A percentile compares a stretch with the other conserved stretches of the same genome.
Evolutionary conservation across 2,888 invertebrate genomes (phyloP).

Genomic region (Ectobius pallidus): DNA sequence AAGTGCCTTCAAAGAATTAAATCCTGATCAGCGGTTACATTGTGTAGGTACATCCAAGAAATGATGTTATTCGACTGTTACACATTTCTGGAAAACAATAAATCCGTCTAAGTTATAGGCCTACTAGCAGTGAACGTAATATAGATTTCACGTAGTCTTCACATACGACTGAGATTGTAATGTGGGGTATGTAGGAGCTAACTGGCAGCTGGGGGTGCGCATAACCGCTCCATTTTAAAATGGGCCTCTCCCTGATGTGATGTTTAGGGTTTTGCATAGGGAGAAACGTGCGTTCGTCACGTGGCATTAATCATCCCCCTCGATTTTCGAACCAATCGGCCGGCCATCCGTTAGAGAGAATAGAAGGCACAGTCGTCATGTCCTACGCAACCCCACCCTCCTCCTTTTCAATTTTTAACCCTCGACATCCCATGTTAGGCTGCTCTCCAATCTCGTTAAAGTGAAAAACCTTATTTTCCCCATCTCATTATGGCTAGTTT

Average conservation of each 20-base stretch:
- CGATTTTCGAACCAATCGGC: constrained; percentile 41
- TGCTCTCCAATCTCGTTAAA: constrained; percentile 33
- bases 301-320: constrained; percentile 41
- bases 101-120: no score
- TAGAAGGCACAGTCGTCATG: background rate
- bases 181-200: constrained; percentile 11
- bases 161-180: constrained; percentile 16
- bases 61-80: no score
- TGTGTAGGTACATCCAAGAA: no score
- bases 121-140: no score
- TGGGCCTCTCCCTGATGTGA: constrained; percentile 14
- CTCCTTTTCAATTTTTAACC: background rate
- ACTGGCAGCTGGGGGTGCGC: background rate
- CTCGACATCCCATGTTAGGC: background rate
- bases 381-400: background rate
- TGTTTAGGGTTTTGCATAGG: constrained; percentile 17
- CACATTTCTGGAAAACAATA: no score
- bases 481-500: constrained; percentile 1
- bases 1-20: no score
- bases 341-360: constrained; percentile 37
- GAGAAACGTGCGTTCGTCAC: constrained; percentile 35
- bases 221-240: constrained; percentile 33
- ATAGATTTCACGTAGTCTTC: no score
- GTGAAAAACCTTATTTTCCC: constrained; percentile 23
- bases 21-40: no score